These are phyloP conservation scores for Oscarella lobularis DNA, from an alignment of 37 sponge, comb jelly and placozoan genomes.

Conservation along the genomic window DNA sequence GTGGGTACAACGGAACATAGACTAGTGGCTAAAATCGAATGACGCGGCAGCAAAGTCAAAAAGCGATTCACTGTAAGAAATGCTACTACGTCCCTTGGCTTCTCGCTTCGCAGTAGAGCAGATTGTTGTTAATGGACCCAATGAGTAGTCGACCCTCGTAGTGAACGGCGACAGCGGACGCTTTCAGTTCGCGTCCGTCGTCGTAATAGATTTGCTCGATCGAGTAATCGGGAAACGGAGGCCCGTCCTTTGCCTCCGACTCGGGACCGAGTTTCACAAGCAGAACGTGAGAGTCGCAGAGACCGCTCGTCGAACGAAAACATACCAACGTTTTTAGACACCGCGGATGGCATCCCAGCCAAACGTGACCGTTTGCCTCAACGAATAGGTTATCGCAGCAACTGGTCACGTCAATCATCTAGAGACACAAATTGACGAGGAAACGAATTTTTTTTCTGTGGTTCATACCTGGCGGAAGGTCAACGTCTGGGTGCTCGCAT, in stretches of 20 bases:
- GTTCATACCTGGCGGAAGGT: background rate
- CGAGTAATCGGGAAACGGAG: background rate
- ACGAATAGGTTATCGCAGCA: background rate
- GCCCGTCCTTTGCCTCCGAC: background rate
- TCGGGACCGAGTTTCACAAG: background rate
- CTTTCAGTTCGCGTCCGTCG: background rate
- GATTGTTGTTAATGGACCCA: background rate
- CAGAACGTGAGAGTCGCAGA: background rate
- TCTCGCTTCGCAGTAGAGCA: background rate
- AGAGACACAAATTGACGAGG: too few relatives aligned
- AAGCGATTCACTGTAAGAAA: too few relatives aligned
- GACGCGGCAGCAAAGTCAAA: background rate
- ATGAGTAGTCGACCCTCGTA: background rate
- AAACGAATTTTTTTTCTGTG: too few relatives aligned
- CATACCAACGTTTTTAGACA: background rate
- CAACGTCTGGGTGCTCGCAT: background rate
- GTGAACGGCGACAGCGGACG: background rate
- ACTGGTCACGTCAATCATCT: too few relatives aligned
- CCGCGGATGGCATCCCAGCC: background rate
- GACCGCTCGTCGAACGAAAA: background rate
- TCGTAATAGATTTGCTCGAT: background rate
- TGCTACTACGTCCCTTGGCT: too few relatives aligned
- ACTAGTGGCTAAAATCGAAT: background rate
- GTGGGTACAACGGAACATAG: background rate
- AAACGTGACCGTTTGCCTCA: background rate